These are phyloP conservation scores for Caiman crocodilus DNA, from an alignment of 2,797 vertebrate species.

Conservation along the genomic window DNA sequence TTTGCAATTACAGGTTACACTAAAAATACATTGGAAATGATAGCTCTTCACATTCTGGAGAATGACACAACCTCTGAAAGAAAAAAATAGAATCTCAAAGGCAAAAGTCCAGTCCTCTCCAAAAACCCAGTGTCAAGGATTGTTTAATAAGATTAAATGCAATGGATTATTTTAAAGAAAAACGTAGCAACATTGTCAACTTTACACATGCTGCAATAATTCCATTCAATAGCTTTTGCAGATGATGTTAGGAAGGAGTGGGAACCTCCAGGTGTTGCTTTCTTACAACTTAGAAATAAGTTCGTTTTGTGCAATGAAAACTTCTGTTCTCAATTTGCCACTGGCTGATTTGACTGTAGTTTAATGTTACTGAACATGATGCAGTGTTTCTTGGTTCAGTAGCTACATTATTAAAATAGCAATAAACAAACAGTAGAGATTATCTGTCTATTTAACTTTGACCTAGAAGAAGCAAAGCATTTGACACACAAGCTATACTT, in stretches of 20 bases:
- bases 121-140: neutral
- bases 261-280: fast-evolving
- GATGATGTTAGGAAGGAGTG: neutral
- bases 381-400: neutral
- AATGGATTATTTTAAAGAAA: neutral
- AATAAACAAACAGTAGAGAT: neutral
- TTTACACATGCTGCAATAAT: fast-evolving
- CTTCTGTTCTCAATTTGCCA: neutral
- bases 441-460: neutral
- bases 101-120: neutral
- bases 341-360: neutral
- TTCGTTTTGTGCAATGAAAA: neutral
- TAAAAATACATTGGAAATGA: slow-evolving; percentile 56
- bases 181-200: fast-evolving
- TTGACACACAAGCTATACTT: neutral
- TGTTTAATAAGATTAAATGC: neutral
- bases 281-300: neutral
- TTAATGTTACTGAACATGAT: neutral
- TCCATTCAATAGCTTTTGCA: neutral
- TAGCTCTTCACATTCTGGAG: neutral
- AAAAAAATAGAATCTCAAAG: neutral
- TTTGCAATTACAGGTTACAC: slow-evolving; percentile 54
- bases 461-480: neutral
- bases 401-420: neutral
- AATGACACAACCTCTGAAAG: neutral